Evolutionary conservation across 37 sponge, comb jelly and placozoan genomes (phyloP), one percentile per base, ranked within the genome.

Genomic region (Chondrilla cf. caribensis): DNA sequence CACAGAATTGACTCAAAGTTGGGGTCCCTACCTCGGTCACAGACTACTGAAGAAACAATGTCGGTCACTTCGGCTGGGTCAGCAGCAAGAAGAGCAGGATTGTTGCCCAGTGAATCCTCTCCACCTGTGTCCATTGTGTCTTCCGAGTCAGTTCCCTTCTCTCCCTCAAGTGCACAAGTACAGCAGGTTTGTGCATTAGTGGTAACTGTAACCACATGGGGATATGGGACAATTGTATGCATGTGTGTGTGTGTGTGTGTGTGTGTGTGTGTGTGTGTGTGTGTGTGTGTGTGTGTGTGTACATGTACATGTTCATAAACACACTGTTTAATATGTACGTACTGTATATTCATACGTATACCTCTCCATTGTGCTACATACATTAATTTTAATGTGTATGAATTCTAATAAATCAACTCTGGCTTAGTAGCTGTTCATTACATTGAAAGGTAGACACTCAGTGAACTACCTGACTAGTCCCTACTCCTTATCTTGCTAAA

Each of bases 11-110:
- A 73, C 43, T 3, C 41, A 14, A 73, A 73, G 71, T 19, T 41
- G 36, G 28, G 5, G 5, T 70, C 64, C 66, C 66, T 81, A 43
- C 17, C 81, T 39, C 66, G 54, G 42, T 58, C 58, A n/a, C 77
- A 75, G 32, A 28, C 58, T 0, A 36, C 37, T 33, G 79, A 54
- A 36, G 79, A 58, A 36, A 58, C 79, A 31, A 51, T 51, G n/a
- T 54, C 79, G 17, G 54, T 58, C 58, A 58, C 59, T 0, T 54
- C 79, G 19, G 59, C 79, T 32, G 58, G 58, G 3, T 54, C 59
- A 28, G 58, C 58, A 54, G 79, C 58, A 55, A 26, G 59, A 3
- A 32, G 58, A 19, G 58, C 78, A 7, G 58, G 58, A 22, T 2
- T 73, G 7, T 17, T 37, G 31, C 43, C 21, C 38, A 40, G 38